Evolutionary conservation across 2,888 invertebrate genomes (phyloP).

Genomic region (Hirtodrosophila cameraria): DNA sequence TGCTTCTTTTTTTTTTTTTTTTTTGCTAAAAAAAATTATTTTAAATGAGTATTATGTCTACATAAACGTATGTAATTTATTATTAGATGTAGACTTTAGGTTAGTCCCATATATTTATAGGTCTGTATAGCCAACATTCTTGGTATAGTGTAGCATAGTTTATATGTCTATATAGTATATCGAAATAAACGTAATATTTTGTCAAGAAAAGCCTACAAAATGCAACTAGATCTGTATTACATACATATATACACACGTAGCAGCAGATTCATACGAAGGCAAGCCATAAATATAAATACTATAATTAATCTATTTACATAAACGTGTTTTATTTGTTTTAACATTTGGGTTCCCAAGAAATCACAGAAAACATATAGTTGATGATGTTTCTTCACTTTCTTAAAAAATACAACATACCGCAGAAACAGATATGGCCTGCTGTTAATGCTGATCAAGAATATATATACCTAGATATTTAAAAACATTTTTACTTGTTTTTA

Average conservation of each 20-base stretch:
- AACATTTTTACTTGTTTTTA: too few relatives aligned
- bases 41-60: constrained; percentile 47
- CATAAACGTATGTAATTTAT: constrained; percentile 49
- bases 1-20: too few relatives aligned
- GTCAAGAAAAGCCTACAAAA: constrained; percentile 14
- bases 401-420: too few relatives aligned
- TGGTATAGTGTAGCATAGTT: constrained; percentile 47
- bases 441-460: too few relatives aligned
- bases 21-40: constrained; percentile 11
- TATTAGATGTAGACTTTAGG: constrained; percentile 45
- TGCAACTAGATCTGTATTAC: constrained; percentile 8
- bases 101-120: constrained; percentile 38
- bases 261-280: constrained; percentile 46
- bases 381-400: too few relatives aligned
- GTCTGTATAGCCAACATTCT: constrained; percentile 19
- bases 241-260: constrained; percentile 5
- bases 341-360: too few relatives aligned
- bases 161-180: constrained; percentile 64
- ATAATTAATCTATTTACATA: constrained; percentile 60
- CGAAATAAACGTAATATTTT: constrained; percentile 53
- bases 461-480: too few relatives aligned
- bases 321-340: background rate
- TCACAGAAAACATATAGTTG: too few relatives aligned
- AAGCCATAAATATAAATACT: constrained; percentile 72
- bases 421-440: too few relatives aligned